A percentile compares a stretch with the other conserved stretches of the same genome.
These are phyloP conservation scores for Laothoe populi DNA, from an alignment of 2,888 invertebrate genomes.

Conservation along the genomic window DNA sequence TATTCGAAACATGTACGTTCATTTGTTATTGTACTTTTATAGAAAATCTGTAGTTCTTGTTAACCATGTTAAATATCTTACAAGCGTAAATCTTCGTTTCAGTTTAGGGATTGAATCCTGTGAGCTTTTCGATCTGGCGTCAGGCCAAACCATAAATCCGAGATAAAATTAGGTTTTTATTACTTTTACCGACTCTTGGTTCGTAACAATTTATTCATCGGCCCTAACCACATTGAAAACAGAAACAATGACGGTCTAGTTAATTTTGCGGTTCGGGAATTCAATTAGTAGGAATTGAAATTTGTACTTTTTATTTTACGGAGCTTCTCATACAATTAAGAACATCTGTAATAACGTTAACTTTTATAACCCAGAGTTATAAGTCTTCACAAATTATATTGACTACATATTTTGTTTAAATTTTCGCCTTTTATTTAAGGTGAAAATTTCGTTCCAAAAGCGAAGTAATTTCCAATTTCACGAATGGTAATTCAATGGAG, in stretches of 20 bases:
- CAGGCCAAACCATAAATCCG: slow-evolving; percentile 32
- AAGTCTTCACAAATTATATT: not conserved
- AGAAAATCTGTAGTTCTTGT: not conserved
- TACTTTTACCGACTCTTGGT: slow-evolving; percentile 23
- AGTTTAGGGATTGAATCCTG: slow-evolving; percentile 30
- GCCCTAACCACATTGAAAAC: not conserved
- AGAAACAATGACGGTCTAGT: slow-evolving; percentile 11
- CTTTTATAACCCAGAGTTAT: not conserved
- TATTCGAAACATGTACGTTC: not conserved
- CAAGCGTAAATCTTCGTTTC: slow-evolving; percentile 14
- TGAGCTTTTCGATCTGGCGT: slow-evolving; percentile 35
- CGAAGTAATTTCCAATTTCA: slow-evolving; percentile 20
- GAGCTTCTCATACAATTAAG: not conserved
- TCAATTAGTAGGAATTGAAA: not conserved
- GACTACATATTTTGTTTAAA: too few relatives aligned
- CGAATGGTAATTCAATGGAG: slow-evolving; percentile 6
- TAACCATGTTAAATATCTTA: not conserved
- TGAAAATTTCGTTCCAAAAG: not conserved
- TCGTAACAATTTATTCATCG: slow-evolving; percentile 12
- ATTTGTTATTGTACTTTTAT: not conserved
- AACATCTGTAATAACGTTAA: not conserved
- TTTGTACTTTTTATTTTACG: not conserved
- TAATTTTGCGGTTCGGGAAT: not conserved
- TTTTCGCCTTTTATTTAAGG: too few relatives aligned
- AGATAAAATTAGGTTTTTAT: slow-evolving; percentile 34